Percentiles rank a stretch among this genome's conserved stretches.
Conservation (phyloP, 1,140 invertebrate species). For the Caerostris darwini region DNA sequence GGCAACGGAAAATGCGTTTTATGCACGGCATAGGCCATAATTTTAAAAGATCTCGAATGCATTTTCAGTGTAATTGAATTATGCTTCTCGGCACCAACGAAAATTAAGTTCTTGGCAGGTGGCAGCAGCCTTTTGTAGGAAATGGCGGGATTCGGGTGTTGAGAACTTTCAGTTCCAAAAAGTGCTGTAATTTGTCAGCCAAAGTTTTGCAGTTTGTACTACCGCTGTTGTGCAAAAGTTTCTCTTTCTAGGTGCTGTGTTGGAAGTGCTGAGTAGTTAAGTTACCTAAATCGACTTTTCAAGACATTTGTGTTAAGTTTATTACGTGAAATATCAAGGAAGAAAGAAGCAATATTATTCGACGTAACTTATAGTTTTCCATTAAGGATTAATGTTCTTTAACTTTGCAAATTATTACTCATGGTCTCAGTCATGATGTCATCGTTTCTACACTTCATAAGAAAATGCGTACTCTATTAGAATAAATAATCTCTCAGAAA, state of each 20-base stretch:
- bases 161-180: background rate
- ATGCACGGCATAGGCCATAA: background rate
- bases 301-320: too few species aligned
- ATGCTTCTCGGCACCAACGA: background rate
- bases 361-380: too few species aligned
- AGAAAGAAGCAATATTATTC: too few species aligned
- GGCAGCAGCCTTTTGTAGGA: background rate
- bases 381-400: too few species aligned
- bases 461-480: too few species aligned
- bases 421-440: too few species aligned
- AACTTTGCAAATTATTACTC: too few species aligned
- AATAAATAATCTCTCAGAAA: too few species aligned
- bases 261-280: too few species aligned
- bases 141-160: background rate
- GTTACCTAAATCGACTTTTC: too few species aligned
- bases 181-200: slow-evolving; percentile 22
- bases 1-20: background rate
- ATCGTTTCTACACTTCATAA: too few species aligned
- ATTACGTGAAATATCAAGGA: too few species aligned
- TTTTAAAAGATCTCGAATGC: slow-evolving; percentile 16
- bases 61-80: slow-evolving; percentile 29
- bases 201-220: background rate
- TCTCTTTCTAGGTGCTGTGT: background rate
- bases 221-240: background rate
- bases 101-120: slow-evolving; percentile 13